phyloP scores from a whole-genome alignment of 2,797 vertebrate genomes.

The Echeneis naucrates region DNA sequence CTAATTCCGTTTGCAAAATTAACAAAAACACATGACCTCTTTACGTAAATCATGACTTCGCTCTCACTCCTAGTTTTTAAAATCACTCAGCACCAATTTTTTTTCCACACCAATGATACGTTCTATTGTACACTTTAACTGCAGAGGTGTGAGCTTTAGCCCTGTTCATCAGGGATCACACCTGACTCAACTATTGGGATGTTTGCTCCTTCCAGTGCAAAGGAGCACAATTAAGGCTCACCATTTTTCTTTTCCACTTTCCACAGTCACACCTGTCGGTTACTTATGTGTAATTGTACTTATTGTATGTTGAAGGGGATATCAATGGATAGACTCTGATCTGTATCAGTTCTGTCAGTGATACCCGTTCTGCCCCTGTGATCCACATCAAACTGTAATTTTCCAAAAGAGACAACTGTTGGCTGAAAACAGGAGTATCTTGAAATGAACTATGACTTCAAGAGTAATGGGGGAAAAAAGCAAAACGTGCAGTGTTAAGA shows the following conservation, averaged over 20 bases:
- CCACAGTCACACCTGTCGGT: slow-evolving; percentile 31
- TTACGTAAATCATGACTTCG: slow-evolving; percentile 35
- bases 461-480: slow-evolving; percentile 19
- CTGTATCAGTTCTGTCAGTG: slow-evolving; percentile 4
- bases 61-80: slow-evolving; percentile 51
- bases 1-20: slow-evolving; percentile 66
- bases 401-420: background rate
- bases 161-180: slow-evolving; percentile 16
- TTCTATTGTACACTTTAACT: slow-evolving; percentile 64
- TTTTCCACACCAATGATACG: slow-evolving; percentile 66
- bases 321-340: slow-evolving; percentile 23
- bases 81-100: slow-evolving; percentile 40
- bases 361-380: background rate
- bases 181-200: slow-evolving; percentile 17
- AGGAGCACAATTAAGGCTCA: slow-evolving; percentile 23
- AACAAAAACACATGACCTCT: slow-evolving; percentile 60
- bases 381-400: slow-evolving; percentile 27
- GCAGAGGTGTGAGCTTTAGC: slow-evolving; percentile 62
- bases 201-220: slow-evolving; percentile 32
- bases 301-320: slow-evolving; percentile 26
- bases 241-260: background rate
- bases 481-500: slow-evolving; percentile 59
- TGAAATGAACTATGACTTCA: slow-evolving; percentile 19
- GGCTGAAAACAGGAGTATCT: slow-evolving; percentile 14
- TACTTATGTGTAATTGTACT: slow-evolving; percentile 35